Evolutionary conservation across 2,113 vertebrate species (phyloP), one percentile per base, ranked within the genome.

Genomic region (Rhea americana): DNA sequence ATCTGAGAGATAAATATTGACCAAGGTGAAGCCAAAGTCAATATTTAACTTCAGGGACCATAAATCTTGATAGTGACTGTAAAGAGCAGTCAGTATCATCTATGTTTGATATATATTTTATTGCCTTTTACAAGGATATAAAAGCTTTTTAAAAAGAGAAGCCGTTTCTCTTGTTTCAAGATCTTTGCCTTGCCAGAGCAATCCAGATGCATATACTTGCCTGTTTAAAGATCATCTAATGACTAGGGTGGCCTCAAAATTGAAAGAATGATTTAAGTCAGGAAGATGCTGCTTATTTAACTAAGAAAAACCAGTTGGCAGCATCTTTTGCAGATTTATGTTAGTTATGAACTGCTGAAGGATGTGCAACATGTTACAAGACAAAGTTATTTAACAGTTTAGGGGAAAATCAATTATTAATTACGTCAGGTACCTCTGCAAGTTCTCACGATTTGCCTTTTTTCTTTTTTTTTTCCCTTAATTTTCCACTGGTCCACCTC

Each of bases 21-120:
- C 88, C 78, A 95, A 93, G 88, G 77, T 93, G 93, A 94, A 92
- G 55, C 75, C 89, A 96, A 95, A 83, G 90, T 80, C 72, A 82
- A 95, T 94, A 96, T 97, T 96, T 97, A 96, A 94, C 71, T 94
- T 96, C 90, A 93, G 47, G 62, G 58, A 91, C 28, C 93, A 87
- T 95, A 95, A 96, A 96, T 97, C 93, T 91, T 95, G 87, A 94
- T 91, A 81, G 78, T 77, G 81, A 95, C 53, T 89, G 48, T 92
- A 97, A 95, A 88, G 51, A 94, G 79, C 22, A 93, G 71, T 77
- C 82, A 93, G 91, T 95, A 88, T 81, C 86, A 92, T 87, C 85
- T 84, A 85, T 63, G 63, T 82, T 89, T 93, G 82, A 91, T 50
- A 72, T 95, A 94, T 87, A 83, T 92, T 94, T 74, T 94, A 92